phyloP scores from a whole-genome alignment of 2,797 vertebrate genomes.

The Adelosebastes latens region DNA sequence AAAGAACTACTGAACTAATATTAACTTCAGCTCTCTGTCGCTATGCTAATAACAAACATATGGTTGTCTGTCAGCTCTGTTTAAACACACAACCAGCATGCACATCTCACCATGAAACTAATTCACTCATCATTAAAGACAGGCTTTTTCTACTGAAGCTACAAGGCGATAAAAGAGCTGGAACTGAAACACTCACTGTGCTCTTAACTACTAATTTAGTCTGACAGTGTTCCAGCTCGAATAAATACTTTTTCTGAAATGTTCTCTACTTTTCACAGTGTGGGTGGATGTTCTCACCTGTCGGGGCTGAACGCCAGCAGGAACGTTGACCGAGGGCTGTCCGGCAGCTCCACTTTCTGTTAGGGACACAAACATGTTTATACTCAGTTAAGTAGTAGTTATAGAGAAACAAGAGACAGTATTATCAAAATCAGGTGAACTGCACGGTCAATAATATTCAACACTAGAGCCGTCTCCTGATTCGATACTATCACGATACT shows the following conservation, averaged over 20 bases:
- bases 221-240: not conserved
- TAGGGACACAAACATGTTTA: slow-evolving; percentile 60
- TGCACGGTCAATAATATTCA: no score
- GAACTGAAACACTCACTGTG: no score
- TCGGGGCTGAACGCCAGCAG: slow-evolving; percentile 99
- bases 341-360: slow-evolving; percentile 98
- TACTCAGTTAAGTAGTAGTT: not conserved
- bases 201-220: not conserved
- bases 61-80: not conserved
- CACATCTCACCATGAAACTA: not conserved
- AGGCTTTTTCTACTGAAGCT: no score
- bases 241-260: not conserved
- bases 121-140: no score
- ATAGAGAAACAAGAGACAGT: not conserved
- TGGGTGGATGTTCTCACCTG: slow-evolving; percentile 82
- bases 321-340: slow-evolving; percentile 99
- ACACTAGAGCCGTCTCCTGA: no score
- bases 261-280: not conserved
- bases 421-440: not conserved
- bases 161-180: no score
- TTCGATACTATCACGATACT: no score
- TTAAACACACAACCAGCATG: not conserved
- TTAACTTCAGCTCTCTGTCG: not conserved
- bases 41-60: not conserved
- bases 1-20: not conserved